phyloP scores from a whole-genome alignment of 2,888 invertebrate genomes.

The Amphipoea lucens region DNA sequence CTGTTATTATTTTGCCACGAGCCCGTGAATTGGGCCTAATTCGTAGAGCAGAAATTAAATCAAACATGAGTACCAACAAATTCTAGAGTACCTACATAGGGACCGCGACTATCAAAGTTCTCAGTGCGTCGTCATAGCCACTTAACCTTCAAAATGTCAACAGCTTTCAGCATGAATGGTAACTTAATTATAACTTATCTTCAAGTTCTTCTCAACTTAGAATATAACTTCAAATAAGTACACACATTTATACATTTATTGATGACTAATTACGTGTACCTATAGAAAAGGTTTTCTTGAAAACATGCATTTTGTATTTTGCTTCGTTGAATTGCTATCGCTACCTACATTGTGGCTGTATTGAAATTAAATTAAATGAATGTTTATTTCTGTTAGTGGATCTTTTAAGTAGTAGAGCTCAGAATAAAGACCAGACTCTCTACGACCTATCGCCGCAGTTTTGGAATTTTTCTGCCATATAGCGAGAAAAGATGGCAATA shows the following conservation, averaged over 20 bases:
- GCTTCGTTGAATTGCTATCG: neutral
- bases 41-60: neutral
- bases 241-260: neutral
- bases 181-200: conserved; percentile 33
- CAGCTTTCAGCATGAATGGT: conserved; percentile 25
- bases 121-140: conserved; percentile 31
- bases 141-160: conserved; percentile 42
- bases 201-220: conserved; percentile 20
- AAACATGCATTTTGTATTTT: conserved; percentile 4
- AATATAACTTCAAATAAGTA: conserved; percentile 10
- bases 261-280: neutral
- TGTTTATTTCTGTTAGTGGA: neutral
- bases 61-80: neutral
- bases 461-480: no score
- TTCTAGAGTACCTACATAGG: no score
- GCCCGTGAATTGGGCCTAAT: neutral
- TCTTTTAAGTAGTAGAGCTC: no score
- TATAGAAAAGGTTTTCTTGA: conserved; percentile 4
- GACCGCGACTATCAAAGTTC: conserved; percentile 1
- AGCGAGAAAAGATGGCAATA: no score
- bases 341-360: neutral
- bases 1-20: no score
- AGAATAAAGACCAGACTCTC: no score
- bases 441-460: no score
- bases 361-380: neutral